Evolutionary conservation across 2,888 invertebrate genomes (phyloP).

Genomic region (Mimumesa dahlbomi): DNA sequence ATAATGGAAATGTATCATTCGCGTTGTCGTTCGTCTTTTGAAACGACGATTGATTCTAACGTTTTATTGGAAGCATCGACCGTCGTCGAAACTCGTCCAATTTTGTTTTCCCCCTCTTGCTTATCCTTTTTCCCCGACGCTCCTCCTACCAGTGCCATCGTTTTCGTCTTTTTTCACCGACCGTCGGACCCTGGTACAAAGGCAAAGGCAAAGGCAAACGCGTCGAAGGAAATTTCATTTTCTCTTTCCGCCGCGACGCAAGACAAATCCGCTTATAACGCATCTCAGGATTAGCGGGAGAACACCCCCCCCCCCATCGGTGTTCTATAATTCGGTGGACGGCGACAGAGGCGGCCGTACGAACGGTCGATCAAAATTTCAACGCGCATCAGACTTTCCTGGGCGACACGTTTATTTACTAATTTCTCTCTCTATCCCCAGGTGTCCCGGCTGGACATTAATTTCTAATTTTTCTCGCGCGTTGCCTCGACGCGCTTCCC

Average conservation of each 20-base stretch:
- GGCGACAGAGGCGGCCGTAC: slow-evolving; percentile 8
- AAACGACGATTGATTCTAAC: background rate
- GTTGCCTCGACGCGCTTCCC: background rate
- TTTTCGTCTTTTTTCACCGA: background rate
- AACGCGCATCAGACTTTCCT: slow-evolving; percentile 22
- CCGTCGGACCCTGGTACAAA: background rate
- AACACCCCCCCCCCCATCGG: slow-evolving; percentile 47
- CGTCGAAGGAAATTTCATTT: slow-evolving; percentile 30
- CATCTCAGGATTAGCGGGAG: slow-evolving; percentile 59
- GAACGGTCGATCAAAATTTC: slow-evolving; percentile 56
- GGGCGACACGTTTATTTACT: slow-evolving; percentile 26
- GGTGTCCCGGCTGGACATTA: slow-evolving; percentile 14
- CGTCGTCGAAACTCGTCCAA: too few relatives aligned
- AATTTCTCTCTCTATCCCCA: slow-evolving; percentile 25
- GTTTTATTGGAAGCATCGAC: background rate
- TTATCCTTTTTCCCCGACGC: background rate
- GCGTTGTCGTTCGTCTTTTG: background rate
- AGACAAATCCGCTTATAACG: slow-evolving; percentile 59
- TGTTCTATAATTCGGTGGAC: slow-evolving; percentile 21
- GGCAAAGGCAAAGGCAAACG: background rate
- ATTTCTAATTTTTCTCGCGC: slow-evolving; percentile 16
- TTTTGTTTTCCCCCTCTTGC: too few relatives aligned
- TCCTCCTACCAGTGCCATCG: background rate
- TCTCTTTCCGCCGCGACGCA: slow-evolving; percentile 44
- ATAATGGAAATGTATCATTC: background rate